A percentile compares a stretch with the other conserved stretches of the same genome.
Evolutionary conservation across 2,797 vertebrate genomes (phyloP).

Genomic region (Ctenopoma multispine): DNA sequence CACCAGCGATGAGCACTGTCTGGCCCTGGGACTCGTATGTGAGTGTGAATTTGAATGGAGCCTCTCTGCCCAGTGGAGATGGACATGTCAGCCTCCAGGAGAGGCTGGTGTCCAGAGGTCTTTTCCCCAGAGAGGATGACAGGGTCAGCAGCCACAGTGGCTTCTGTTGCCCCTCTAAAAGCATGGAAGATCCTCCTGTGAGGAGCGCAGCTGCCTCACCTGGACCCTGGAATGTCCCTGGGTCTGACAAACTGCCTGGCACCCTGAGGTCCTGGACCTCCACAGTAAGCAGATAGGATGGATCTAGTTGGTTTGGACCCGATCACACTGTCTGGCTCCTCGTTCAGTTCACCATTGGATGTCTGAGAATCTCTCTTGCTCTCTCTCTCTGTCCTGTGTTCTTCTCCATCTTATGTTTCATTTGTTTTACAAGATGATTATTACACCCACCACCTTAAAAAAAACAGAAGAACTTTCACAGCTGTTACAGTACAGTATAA

Average conservation of each 20-base stretch:
- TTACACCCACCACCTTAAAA: constrained; percentile 89
- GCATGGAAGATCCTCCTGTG: constrained; percentile 75
- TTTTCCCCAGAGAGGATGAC: constrained; percentile 79
- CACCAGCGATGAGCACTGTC: constrained; percentile 74
- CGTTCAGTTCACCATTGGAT: constrained; percentile 75
- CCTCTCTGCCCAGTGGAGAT: constrained; percentile 79
- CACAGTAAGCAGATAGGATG: constrained; percentile 91
- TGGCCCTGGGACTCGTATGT: constrained; percentile 82
- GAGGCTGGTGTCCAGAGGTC: constrained; percentile 83
- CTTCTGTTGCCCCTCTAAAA: constrained; percentile 77
- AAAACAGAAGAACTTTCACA: constrained; percentile 83
- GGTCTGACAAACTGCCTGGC: constrained; percentile 91
- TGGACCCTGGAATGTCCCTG: constrained; percentile 92
- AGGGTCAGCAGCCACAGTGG: constrained; percentile 81
- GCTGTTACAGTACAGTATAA: constrained; percentile 71
- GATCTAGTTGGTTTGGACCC: constrained; percentile 64
- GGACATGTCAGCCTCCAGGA: constrained; percentile 80
- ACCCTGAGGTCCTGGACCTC: constrained; percentile 91
- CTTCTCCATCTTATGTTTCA: constrained; percentile 78
- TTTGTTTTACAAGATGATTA: constrained; percentile 86
- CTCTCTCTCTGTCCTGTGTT: constrained; percentile 53
- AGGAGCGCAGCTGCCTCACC: constrained; percentile 89
- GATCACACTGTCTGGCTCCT: constrained; percentile 65
- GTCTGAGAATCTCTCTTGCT: constrained; percentile 59
- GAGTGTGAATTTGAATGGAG: constrained; percentile 76